Base-by-base conservation (phyloP, 2,797 vertebrate genomes). In the Margarornis squamiger region DNA sequence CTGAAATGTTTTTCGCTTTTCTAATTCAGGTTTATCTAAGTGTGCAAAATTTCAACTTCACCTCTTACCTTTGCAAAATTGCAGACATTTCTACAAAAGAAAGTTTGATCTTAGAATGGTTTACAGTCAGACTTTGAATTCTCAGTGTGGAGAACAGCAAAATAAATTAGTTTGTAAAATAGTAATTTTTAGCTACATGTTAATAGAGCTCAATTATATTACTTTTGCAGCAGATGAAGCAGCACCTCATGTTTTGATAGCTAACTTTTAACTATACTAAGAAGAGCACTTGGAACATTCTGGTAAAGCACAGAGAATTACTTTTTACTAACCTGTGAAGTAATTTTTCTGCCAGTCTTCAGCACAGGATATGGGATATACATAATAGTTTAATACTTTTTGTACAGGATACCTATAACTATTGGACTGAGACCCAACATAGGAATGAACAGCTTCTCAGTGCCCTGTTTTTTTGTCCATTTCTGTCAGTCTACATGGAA, bases 1-100 rank as follows among this genome's bases (percentile, higher is more conserved):
- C 36, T 1, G 0, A 85, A 66, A 32, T 5, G 6, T 18, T 62
- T 38, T 32, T 91, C 0, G 0, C 51, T 83, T 59, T 83, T 57
- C 48, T 32, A 66, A 85, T 48, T 55, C 48, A 51, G 16, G 13
- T 76, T 66, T 76, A 51, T 0, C 2, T 18, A 54, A 45, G 20
- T 0, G 1, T 23, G n/a, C 10, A 78, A 68, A 81, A 48, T 54
- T 24, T 57, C 24, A 45, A 24, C 19, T 55, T 71, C 14, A 48
- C 4, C 12, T 72, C 32, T 52, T 39, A 15, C 34, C 51, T 90
- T 75, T 8, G 84, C 39, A 76, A 48, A 62, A 22, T 2, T 36
- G 20, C 26, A 66, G 52, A 78, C 12, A 12, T 39, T 55, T 67
- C 34, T 43, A 4, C 26, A 75, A 73, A 36, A 54, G 19, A 65